phyloP scores from a whole-genome alignment of 2,888 invertebrate species.

The Hyposoter dolosus region DNA sequence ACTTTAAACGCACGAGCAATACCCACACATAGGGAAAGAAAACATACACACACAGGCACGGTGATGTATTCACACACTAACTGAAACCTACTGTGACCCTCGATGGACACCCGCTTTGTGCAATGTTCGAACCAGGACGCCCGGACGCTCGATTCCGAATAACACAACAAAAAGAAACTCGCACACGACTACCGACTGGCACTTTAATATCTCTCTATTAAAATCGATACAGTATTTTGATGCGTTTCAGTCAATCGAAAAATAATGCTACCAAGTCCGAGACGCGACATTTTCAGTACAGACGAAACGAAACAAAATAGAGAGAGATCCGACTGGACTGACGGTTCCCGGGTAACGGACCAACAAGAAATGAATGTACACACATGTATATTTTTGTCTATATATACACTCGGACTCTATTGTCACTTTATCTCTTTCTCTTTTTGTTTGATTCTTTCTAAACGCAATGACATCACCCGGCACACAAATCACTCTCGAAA shows the following conservation, averaged over 20 bases:
- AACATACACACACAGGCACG: slow-evolving; percentile 2
- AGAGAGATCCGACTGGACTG: background rate
- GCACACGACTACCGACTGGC: background rate
- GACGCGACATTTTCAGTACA: background rate
- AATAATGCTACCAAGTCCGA: background rate
- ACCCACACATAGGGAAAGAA: background rate
- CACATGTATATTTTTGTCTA: background rate
- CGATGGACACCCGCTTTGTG: slow-evolving; percentile 42
- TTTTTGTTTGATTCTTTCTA: slow-evolving; percentile 15
- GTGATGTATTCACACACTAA: slow-evolving; percentile 3
- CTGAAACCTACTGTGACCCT: slow-evolving; percentile 31
- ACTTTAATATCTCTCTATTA: slow-evolving; percentile 26
- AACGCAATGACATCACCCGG: slow-evolving; percentile 66
- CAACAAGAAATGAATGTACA: background rate
- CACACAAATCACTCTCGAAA: slow-evolving; percentile 44
- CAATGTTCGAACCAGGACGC: slow-evolving; percentile 41
- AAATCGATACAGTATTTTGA: slow-evolving; percentile 37
- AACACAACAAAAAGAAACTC: slow-evolving; percentile 3
- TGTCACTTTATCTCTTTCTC: slow-evolving; percentile 21
- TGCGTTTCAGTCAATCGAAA: background rate
- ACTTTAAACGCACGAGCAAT: slow-evolving; percentile 17
- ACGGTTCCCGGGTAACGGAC: slow-evolving; percentile 12
- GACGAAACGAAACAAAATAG: background rate
- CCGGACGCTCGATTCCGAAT: slow-evolving; percentile 40
- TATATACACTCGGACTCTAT: background rate